phyloP scores from a whole-genome alignment of 2,797 vertebrate species.

The Hapalemur alaotrensis region DNA sequence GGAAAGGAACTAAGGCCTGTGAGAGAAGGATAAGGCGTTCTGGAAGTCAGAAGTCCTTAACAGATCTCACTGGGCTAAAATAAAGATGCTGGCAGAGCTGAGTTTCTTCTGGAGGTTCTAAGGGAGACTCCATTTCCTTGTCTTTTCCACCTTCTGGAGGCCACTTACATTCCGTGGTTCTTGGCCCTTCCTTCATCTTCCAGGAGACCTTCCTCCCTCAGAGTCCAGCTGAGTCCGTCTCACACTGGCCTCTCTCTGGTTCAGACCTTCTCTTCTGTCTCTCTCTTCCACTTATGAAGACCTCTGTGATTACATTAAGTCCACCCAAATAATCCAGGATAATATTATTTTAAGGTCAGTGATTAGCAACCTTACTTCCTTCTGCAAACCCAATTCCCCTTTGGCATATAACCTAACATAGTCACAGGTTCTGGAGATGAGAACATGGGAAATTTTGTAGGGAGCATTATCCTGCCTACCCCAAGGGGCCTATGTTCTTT shows the following conservation, averaged over 20 bases:
- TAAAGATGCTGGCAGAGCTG: neutral
- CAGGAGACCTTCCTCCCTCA: neutral
- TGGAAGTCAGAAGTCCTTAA: neutral
- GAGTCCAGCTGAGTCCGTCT: neutral
- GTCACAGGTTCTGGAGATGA: neutral
- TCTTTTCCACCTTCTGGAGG: neutral
- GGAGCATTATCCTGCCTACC: neutral
- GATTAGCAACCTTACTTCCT: neutral
- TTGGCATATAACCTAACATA: neutral
- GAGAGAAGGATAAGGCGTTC: neutral
- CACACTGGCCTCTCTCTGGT: neutral
- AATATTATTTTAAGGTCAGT: neutral
- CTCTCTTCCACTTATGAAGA: neutral
- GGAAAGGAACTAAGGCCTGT: neutral
- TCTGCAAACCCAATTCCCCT: neutral
- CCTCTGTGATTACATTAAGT: neutral
- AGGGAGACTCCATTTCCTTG: neutral
- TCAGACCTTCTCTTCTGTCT: neutral
- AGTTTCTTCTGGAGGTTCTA: neutral
- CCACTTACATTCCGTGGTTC: neutral
- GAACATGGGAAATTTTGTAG: neutral
- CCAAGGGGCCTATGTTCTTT: neutral
- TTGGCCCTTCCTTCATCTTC: neutral
- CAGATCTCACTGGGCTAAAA: neutral
- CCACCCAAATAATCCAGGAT: neutral